These are phyloP conservation scores for Eucidaris tribuloides DNA, from an alignment of 35 echinoderm and acorn worm species.

Conservation along the genomic window DNA sequence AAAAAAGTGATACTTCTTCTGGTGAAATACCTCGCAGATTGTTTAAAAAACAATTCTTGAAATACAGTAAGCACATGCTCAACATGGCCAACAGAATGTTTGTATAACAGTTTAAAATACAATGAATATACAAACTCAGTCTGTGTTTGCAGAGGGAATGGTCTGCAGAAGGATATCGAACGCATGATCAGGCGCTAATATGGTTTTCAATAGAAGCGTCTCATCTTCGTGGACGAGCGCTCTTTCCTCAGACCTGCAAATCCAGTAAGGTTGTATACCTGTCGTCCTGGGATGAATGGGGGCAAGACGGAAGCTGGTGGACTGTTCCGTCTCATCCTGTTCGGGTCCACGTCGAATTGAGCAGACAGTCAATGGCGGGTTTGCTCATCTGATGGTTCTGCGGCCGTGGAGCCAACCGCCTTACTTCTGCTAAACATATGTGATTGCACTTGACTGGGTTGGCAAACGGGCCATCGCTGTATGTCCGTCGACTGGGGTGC, in stretches of 20 bases:
- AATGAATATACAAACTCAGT: too few species aligned
- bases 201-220: slow-evolving; percentile 37
- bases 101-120: too few species aligned
- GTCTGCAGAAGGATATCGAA: slow-evolving; percentile 16
- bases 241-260: slow-evolving; percentile 1
- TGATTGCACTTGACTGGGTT: slow-evolving; percentile 26
- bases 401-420: not conserved
- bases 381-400: not conserved
- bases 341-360: slow-evolving; percentile 41
- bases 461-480: not conserved
- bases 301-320: slow-evolving; percentile 85
- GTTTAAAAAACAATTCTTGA: too few species aligned
- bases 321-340: slow-evolving; percentile 34
- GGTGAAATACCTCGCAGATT: too few species aligned
- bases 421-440: not conserved
- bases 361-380: slow-evolving; percentile 17
- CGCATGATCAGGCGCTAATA: not conserved
- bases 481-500: not conserved
- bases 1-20: too few species aligned
- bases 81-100: too few species aligned
- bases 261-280: not conserved
- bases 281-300: slow-evolving; percentile 50
- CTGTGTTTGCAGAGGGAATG: slow-evolving; percentile 10
- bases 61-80: too few species aligned
- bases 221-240: slow-evolving; percentile 21